phyloP scores from a whole-genome alignment of 2,113 vertebrate genomes.

The Pionites leucogaster region DNA sequence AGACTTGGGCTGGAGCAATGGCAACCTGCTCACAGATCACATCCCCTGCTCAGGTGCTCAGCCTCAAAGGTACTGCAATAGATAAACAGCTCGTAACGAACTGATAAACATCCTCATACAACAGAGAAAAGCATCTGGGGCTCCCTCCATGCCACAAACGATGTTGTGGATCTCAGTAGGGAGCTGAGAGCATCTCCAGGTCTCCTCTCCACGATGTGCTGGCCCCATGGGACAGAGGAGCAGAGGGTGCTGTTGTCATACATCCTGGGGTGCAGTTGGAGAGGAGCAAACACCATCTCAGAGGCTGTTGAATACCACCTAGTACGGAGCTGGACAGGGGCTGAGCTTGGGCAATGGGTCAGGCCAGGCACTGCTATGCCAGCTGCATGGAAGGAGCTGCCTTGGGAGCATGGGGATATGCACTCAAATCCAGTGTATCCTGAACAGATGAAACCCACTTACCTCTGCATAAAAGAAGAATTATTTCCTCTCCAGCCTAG shows the following conservation, averaged over 20 bases:
- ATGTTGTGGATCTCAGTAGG: background rate
- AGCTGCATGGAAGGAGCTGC: background rate
- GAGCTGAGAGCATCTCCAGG: background rate
- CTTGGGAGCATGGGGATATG: fast-evolving
- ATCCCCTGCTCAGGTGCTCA: background rate
- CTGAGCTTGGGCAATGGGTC: fast-evolving
- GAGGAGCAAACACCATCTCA: background rate
- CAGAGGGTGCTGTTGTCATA: background rate
- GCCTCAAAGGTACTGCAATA: background rate
- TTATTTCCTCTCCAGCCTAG: background rate
- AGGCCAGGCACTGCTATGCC: fast-evolving
- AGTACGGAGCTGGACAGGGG: fast-evolving
- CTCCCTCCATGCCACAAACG: background rate
- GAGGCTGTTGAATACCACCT: background rate
- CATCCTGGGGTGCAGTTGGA: too few relatives aligned
- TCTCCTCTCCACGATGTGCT: background rate
- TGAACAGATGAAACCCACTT: background rate
- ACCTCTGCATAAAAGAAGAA: background rate
- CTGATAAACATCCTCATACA: background rate
- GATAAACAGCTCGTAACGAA: background rate
- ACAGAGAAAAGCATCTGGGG: background rate
- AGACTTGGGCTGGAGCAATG: background rate
- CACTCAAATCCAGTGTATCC: fast-evolving
- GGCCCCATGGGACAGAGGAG: background rate
- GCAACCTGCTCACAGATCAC: background rate